A percentile compares a stretch with the other conserved stretches of the same genome.
phyloP scores from a whole-genome alignment of 2,113 vertebrate species.

The Panurus biarmicus region DNA sequence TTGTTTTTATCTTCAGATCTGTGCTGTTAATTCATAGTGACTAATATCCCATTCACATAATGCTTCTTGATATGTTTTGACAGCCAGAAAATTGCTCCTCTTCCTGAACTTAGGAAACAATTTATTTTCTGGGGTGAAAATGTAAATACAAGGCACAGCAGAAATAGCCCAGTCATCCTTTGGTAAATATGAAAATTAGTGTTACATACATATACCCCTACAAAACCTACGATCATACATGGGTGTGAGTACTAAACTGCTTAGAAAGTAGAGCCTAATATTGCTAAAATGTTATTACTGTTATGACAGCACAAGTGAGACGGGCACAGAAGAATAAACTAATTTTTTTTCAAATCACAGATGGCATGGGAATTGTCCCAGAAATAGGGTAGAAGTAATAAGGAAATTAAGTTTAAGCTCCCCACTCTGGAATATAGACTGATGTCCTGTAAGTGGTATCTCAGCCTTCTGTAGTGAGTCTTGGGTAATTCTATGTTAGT shows the following conservation, averaged over 20 bases:
- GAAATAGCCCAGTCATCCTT: neutral
- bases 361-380: neutral
- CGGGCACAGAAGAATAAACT: neutral
- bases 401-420: neutral
- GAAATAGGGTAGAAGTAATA: neutral
- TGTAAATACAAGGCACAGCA: neutral
- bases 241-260: neutral
- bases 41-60: neutral
- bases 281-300: neutral
- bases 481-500: neutral
- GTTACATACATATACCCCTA: neutral
- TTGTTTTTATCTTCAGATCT: neutral
- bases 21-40: neutral
- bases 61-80: neutral
- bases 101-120: neutral
- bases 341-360: neutral
- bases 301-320: accelerated
- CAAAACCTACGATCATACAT: neutral
- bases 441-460: neutral
- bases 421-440: accelerated
- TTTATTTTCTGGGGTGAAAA: neutral
- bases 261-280: neutral
- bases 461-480: neutral
- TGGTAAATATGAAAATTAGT: neutral
- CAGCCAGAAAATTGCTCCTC: neutral